Base-by-base conservation (phyloP, 1,140 invertebrate species). In the Hyles vespertilio region DNA sequence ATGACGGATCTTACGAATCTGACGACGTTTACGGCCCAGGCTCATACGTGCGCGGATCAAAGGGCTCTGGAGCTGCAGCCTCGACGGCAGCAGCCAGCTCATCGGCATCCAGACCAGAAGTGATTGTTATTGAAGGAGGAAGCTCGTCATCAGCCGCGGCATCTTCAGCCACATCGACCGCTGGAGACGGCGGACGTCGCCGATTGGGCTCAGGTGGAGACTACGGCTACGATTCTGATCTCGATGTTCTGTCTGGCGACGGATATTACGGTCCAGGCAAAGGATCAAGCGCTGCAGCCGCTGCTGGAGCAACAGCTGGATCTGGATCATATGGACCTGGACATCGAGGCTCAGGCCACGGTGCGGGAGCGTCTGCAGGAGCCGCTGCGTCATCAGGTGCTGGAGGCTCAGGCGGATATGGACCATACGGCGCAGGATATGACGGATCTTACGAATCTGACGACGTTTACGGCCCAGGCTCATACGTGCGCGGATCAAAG, bases 51-150 rank as follows among this genome's bases (percentile, higher is more conserved):
- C 36, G 8, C 4, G 36, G 36, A 5, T 40, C 36, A 40, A 40
- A 8, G 36, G 45, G 59, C 58, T n/a, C 61, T 51, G 53, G 56
- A 12, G 43, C 36, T n/a, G 9, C 51, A 6, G 22, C 57, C 49
- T 46, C 57, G 9, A 40, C 11, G 7, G 9, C 51, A n/a, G 7
- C 47, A 34, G 7, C 49, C 5, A n/a, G 36, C 8, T 40, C 22
- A 22, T 22, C 36, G 4, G 36, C 36, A 5, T 40, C 36, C 1
- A 8, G 36, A 40, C 36, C 36, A 40, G 36, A 8, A 40, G 36
- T 40, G 4, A 40, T 40, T 2, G 8, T 40, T 1, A 40, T 40
- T 40, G 36, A 40, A 5, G 8, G 8, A 5, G 36, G 8, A 40
- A 8, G 36, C 36, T 40, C 36, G 4, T 40, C 36, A 40, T 40